Evolutionary conservation across 2,797 vertebrate genomes (phyloP), one percentile per base, ranked within the genome.

Genomic region (Capromys pilorides): DNA sequence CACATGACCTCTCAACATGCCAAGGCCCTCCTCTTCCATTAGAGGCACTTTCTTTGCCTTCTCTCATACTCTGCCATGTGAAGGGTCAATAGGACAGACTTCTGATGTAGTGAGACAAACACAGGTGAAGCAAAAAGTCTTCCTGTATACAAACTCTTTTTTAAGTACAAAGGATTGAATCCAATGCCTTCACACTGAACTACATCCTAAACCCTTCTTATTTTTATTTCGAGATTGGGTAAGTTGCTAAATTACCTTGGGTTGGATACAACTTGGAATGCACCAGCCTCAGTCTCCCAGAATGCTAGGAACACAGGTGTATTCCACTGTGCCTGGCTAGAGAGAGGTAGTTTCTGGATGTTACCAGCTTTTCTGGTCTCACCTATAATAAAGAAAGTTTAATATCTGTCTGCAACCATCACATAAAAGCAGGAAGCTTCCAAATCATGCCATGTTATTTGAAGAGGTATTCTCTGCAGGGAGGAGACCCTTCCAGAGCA

Each of bases 1-100:
- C 22, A 28, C 26, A 31, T 6, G 51, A 22, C 0, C 28, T 1
- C 49, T 49, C 75, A 3, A 2, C 14, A 0, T 0, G 8, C 39
- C 22, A 1, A 6, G 45, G 4, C 36, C 45, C 49, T 79, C 49
- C 49, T 11, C 31, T 21, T 51, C 39, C 41, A 75, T 41, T 2
- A 54, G 26, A 0, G 24, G 33, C 4, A 2, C 18, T 12, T 10
- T 49, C 49, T 36, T 80, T 2, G 12, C 64, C 22, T 33, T 24
- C 75, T 36, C 49, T 59, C 18, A 4, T 57, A 81, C 85, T 54
- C 33, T 78, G 3, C 41, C 83, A 57, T 14, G 21, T 19, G 75
- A 51, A 39, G 21, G 3, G 39, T 39, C 21, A 36, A n/a, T 21
- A 26, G n/a, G 36, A 28, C 26, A 45, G 2, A 24, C 8, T 33